Evolutionary conservation across 2,888 invertebrate genomes (phyloP).

Genomic region (Agriotes lineatus): DNA sequence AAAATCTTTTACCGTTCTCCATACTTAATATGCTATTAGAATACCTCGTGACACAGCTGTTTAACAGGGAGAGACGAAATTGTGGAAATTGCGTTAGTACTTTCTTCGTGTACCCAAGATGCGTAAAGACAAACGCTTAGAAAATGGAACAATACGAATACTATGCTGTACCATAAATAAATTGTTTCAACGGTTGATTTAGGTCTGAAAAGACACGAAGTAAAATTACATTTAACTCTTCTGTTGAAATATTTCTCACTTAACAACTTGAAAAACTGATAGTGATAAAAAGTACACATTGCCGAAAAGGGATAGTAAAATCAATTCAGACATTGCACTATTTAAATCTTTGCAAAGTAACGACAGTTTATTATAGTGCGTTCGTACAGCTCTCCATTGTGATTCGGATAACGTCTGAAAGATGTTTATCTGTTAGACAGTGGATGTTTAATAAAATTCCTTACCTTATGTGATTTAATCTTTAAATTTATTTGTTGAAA

Average conservation of each 20-base stretch:
- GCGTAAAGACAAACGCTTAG: conserved; percentile 37
- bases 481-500: conserved; percentile 34
- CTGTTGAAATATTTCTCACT: too few species aligned
- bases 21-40: too few species aligned
- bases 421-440: background rate
- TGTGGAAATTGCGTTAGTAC: conserved; percentile 27
- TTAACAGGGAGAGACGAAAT: conserved; percentile 30
- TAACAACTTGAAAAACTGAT: conserved; percentile 30
- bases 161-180: conserved; percentile 30
- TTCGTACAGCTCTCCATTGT: conserved; percentile 31
- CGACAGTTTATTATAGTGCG: conserved; percentile 33
- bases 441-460: too few species aligned
- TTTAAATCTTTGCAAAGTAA: conserved; percentile 37
- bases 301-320: conserved; percentile 37
- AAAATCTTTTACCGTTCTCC: too few species aligned
- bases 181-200: conserved; percentile 13
- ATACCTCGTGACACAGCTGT: conserved; percentile 33
- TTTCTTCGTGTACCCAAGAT: conserved; percentile 44
- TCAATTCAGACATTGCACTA: conserved; percentile 26
- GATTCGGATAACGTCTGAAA: conserved; percentile 25
- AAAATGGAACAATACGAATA: conserved; percentile 39
- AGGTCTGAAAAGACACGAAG: background rate
- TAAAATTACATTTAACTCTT: too few species aligned
- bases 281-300: conserved; percentile 42
- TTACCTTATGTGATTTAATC: background rate